Percentiles rank a stretch among this genome's conserved stretches.
Evolutionary conservation across 1,140 invertebrate genomes (phyloP).

Genomic region (Cydia splendana): DNA sequence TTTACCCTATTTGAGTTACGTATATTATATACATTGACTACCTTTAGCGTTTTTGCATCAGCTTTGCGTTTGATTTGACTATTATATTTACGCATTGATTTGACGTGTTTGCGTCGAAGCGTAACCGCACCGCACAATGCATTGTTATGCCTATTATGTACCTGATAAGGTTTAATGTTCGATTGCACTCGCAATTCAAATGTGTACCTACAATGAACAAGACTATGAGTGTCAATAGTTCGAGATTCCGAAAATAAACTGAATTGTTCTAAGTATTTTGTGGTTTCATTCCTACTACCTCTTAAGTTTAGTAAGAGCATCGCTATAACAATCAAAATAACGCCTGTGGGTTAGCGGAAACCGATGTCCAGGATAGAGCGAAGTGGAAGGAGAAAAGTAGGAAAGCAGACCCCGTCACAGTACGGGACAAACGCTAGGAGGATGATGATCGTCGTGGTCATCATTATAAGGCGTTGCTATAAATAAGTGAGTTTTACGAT

Average conservation of each 20-base stretch:
- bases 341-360: no score
- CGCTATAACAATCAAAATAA: no score
- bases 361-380: no score
- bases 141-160: neutral
- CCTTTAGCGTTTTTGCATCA: neutral
- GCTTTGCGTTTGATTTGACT: neutral
- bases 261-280: neutral
- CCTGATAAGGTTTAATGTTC: conserved; percentile 5
- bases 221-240: no score
- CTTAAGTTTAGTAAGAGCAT: neutral
- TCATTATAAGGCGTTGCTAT: no score
- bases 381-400: no score
- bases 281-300: neutral
- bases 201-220: neutral
- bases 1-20: neutral
- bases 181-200: neutral
- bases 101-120: neutral
- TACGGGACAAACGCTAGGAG: no score
- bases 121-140: neutral
- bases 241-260: neutral
- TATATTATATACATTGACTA: neutral
- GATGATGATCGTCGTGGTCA: no score
- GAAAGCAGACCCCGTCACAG: no score
- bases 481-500: no score
- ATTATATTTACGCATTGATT: neutral